These are phyloP conservation scores for Hipparchia sbordonii DNA, from an alignment of 2,888 invertebrate species.

Conservation along the genomic window DNA sequence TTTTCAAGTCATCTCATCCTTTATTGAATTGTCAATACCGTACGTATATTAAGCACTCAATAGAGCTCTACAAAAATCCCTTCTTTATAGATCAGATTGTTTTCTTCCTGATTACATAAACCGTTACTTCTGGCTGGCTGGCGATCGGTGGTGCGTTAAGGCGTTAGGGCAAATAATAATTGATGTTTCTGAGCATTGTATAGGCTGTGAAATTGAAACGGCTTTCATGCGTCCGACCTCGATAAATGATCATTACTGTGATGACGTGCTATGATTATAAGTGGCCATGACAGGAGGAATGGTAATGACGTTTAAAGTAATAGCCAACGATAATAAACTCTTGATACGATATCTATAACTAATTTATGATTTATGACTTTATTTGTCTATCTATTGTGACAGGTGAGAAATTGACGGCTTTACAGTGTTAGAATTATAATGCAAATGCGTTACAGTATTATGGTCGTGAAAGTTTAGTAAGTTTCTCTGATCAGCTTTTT, in stretches of 20 bases:
- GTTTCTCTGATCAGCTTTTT: neutral
- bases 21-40: neutral
- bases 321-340: constrained; percentile 39
- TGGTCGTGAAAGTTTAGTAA: constrained; percentile 14
- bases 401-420: constrained; percentile 24
- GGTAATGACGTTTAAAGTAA: constrained; percentile 41
- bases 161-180: constrained; percentile 41
- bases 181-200: constrained; percentile 60
- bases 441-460: constrained; percentile 14
- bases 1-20: neutral
- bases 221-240: constrained; percentile 42
- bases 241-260: constrained; percentile 33
- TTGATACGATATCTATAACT: constrained; percentile 37
- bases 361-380: constrained; percentile 38
- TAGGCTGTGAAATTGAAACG: constrained; percentile 62
- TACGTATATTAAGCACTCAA: neutral
- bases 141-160: constrained; percentile 42
- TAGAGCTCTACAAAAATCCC: constrained; percentile 13
- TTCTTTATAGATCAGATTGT: constrained; percentile 26
- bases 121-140: constrained; percentile 24
- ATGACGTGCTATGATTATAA: constrained; percentile 39
- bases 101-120: constrained; percentile 28
- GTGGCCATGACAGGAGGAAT: constrained; percentile 41
- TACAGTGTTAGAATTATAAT: constrained; percentile 14
- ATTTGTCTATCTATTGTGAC: constrained; percentile 14